Percentiles rank a stretch among this genome's conserved stretches.
phyloP scores from a whole-genome alignment of 2,888 invertebrate species.

The Gibbula magus region DNA sequence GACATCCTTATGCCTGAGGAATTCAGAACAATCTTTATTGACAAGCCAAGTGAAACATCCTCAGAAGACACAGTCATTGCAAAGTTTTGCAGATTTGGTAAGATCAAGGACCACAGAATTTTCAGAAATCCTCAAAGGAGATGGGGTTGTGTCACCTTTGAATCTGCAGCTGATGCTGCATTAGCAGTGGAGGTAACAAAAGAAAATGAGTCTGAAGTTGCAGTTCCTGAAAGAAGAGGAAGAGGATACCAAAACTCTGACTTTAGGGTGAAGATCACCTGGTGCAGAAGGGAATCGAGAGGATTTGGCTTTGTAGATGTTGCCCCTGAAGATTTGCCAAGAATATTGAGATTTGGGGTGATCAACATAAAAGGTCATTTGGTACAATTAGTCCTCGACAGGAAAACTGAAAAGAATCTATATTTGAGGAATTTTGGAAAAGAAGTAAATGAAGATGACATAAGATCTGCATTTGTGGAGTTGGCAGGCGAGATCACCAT shows the following conservation, averaged over 20 bases:
- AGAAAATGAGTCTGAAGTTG: slow-evolving; percentile 39
- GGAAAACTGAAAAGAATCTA: slow-evolving; percentile 23
- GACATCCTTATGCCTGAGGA: slow-evolving; percentile 57
- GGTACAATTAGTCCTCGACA: slow-evolving; percentile 25
- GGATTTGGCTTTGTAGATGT: slow-evolving; percentile 54
- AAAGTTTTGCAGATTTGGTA: slow-evolving; percentile 49
- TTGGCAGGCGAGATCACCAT: neutral
- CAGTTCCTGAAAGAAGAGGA: slow-evolving; percentile 37
- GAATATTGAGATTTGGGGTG: neutral
- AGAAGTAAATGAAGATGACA: slow-evolving; percentile 40
- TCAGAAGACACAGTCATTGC: slow-evolving; percentile 29
- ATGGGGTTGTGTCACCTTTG: slow-evolving; percentile 61
- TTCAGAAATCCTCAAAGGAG: slow-evolving; percentile 33
- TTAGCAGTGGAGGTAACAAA: slow-evolving; percentile 37
- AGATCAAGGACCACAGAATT: slow-evolving; percentile 39
- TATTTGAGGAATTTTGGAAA: slow-evolving; percentile 29
- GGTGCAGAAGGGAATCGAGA: slow-evolving; percentile 53
- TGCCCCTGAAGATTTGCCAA: slow-evolving; percentile 38
- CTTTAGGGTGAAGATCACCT: slow-evolving; percentile 52
- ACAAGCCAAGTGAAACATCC: slow-evolving; percentile 27
- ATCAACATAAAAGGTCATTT: neutral
- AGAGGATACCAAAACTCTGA: slow-evolving; percentile 23
- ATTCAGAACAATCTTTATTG: slow-evolving; percentile 50
- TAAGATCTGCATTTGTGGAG: slow-evolving; percentile 31
- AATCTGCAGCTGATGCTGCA: slow-evolving; percentile 27